Base-by-base conservation (phyloP, 2,797 vertebrate genomes). In the Syngnathus acus region DNA sequence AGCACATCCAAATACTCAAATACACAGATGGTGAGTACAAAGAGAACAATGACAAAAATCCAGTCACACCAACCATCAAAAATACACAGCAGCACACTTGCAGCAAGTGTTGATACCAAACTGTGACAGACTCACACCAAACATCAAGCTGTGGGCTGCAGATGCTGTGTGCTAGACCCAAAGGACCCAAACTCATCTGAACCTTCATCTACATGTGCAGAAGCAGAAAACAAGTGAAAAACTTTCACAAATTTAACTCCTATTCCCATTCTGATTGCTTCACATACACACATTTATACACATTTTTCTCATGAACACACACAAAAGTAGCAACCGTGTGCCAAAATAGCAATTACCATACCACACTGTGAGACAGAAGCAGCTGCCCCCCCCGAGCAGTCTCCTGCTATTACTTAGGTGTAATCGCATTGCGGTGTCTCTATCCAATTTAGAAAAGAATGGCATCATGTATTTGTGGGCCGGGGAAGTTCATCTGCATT, bases 341-440 rank as follows among this genome's bases (percentile, higher is more conserved):
- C 76, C 83, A 84, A 84, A 87, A 84, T 79, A 85, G 78, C 82
- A 86, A 88, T 89, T 84, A 87, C 80, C 74, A 67, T 68, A 67
- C 68, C 77, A 76, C 53, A 73, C 77, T 69, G 77, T 70, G 78
- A 82, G 82, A 86, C 79, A 77, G 80, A 74, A 81, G 79, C 79
- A 60, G 39, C 69, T 70, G 73, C 72, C 69, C 84, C 73, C 77
- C 32, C 1, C 64, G 79, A 89, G 78, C 72, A 81, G 78, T 76
- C 65, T 70, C 57, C 78, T 76, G 79, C 82, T 85, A 84, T 85
- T 87, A 88, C 82, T 85, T 85, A 85, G 87, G 85, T 87, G 87
- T 88, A 89, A 88, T 87, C 11, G 62, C 75, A 82, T 71, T 72
- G 68, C 64, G 75, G 82, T 79, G 84, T 84, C 84, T 83, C 82